Evolutionary conservation across 1,140 invertebrate genomes (phyloP), one percentile per base, ranked within the genome.

Genomic region (Sycobia sp.): DNA sequence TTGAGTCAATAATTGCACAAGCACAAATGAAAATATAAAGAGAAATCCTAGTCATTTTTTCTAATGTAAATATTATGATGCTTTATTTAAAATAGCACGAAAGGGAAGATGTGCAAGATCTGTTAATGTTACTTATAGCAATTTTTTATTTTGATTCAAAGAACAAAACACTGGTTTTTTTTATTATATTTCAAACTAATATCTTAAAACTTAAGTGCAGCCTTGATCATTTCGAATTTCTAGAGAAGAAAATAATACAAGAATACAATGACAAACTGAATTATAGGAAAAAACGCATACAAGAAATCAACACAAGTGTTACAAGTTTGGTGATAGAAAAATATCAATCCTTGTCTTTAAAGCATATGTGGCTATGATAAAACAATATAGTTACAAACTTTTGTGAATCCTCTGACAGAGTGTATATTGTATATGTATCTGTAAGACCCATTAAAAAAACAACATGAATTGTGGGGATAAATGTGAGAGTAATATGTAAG

Each of bases 321-420:
- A n/a, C n/a, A n/a, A n/a, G n/a, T n/a, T n/a, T n/a, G n/a, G n/a
- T n/a, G n/a, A n/a, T n/a, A n/a, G n/a, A n/a, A n/a, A n/a, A n/a
- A 18, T 32, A 22, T 29, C 4, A 39, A 63, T 18, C n/a, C 14
- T 57, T 41, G 39, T 29, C 32, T 14, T 51, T 32, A 47, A 56
- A 47, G 50, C 2, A 49, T 66, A 41, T 2, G 14, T 61, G 43
- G 41, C 38, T 59, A 59, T 47, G 32, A 9, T 32, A 59, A 47
- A 50, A 41, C 57, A 47, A 55, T 38, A 57, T 51, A 59, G 58
- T 64, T 50, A 34, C 61, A 41, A 66, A 38, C 32, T 44, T 62
- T 64, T 65, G 49, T 34, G 60, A 64, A 66, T 61, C 56, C 47
- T 56, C 53, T 70, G 68, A 60, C 70, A 68, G 41, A 69, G 56